phyloP scores from a whole-genome alignment of 2,888 invertebrate species.

The Epinotia nisella region DNA sequence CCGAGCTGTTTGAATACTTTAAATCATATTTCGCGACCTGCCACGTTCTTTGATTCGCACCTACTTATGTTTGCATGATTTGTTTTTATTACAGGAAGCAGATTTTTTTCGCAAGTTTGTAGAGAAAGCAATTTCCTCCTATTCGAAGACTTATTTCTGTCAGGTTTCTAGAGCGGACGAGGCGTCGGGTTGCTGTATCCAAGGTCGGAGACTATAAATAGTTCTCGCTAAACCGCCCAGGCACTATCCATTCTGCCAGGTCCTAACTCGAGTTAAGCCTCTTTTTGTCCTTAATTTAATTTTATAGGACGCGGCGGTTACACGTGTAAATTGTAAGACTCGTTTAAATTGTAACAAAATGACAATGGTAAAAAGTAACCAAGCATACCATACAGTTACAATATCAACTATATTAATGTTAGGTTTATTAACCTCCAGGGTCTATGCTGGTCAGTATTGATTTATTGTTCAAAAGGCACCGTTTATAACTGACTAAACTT shows the following conservation, averaged over 20 bases:
- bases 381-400: slow-evolving; percentile 2
- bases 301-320: slow-evolving; percentile 11
- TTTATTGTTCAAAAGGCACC: slow-evolving; percentile 21
- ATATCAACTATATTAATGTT: slow-evolving; percentile 3
- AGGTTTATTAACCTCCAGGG: slow-evolving; percentile 18
- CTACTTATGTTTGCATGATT: slow-evolving; percentile 27
- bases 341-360: not conserved
- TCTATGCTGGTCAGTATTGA: slow-evolving; percentile 22
- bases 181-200: slow-evolving; percentile 34
- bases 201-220: slow-evolving; percentile 54
- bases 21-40: slow-evolving; percentile 30
- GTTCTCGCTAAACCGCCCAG: slow-evolving; percentile 45
- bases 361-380: slow-evolving; percentile 4
- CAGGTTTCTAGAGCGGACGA: slow-evolving; percentile 37
- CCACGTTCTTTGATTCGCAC: slow-evolving; percentile 28
- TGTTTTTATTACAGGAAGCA: slow-evolving; percentile 32
- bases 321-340: slow-evolving; percentile 2
- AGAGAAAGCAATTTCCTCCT: slow-evolving; percentile 25
- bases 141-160: slow-evolving; percentile 29
- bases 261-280: slow-evolving; percentile 26
- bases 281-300: slow-evolving; percentile 28
- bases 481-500: slow-evolving; percentile 4
- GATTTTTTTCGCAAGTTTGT: slow-evolving; percentile 26
- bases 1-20: slow-evolving; percentile 14
- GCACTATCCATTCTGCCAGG: slow-evolving; percentile 36